phyloP scores from a whole-genome alignment of 2,113 vertebrate species.

The Pyxicephalus adspersus region DNA sequence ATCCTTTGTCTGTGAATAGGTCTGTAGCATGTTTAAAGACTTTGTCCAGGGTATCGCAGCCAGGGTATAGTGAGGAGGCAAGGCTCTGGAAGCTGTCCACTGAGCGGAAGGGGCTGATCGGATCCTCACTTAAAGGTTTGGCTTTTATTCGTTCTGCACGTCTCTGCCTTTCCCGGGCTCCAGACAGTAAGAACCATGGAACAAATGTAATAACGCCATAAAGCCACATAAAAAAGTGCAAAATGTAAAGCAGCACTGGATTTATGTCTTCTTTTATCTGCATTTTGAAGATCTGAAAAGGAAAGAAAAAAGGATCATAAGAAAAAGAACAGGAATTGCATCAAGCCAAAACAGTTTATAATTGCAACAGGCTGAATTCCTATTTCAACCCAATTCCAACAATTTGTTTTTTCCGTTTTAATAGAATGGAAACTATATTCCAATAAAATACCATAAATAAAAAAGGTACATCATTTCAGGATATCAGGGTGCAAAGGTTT shows the following conservation, averaged over 20 bases:
- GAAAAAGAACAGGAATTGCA: neutral
- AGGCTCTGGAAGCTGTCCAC: constrained; percentile 77
- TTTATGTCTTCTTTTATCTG: constrained; percentile 88
- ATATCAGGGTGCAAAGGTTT: too few relatives aligned
- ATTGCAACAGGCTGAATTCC: neutral
- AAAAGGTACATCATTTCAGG: too few relatives aligned
- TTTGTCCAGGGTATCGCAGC: constrained; percentile 86
- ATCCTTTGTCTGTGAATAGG: constrained; percentile 80
- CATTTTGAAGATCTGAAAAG: constrained; percentile 70
- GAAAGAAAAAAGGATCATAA: neutral
- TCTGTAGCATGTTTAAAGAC: constrained; percentile 80
- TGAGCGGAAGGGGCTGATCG: constrained; percentile 82
- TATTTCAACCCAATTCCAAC: too few relatives aligned
- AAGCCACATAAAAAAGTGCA: constrained; percentile 81
- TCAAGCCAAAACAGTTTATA: neutral
- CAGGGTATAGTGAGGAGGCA: constrained; percentile 77
- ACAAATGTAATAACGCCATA: constrained; percentile 84
- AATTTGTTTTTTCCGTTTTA: too few relatives aligned
- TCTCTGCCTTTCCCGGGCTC: constrained; percentile 75
- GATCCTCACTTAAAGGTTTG: constrained; percentile 72
- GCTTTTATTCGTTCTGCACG: constrained; percentile 82
- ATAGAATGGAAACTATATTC: too few relatives aligned
- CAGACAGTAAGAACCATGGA: constrained; percentile 85
- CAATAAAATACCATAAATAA: too few relatives aligned
- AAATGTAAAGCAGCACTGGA: constrained; percentile 82